Evolutionary conservation across 2,888 invertebrate genomes (phyloP).

Genomic region (Nymphalis urticae): DNA sequence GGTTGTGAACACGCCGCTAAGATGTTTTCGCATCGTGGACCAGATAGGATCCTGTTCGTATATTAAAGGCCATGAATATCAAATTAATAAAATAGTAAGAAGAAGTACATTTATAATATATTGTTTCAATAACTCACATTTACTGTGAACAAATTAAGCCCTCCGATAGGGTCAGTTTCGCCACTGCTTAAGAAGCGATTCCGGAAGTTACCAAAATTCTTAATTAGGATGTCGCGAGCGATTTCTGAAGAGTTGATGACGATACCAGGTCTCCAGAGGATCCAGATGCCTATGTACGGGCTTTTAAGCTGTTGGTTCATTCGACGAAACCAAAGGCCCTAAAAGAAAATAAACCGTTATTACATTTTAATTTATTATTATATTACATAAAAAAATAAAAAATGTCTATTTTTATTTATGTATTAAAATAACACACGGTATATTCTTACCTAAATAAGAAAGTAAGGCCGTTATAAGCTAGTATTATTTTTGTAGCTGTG

Average conservation of each 20-base stretch:
- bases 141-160: constrained; percentile 33
- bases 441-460: too few relatives aligned
- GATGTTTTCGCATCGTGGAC: constrained; percentile 40
- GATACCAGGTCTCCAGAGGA: constrained; percentile 49
- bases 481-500: too few relatives aligned
- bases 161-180: constrained; percentile 45
- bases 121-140: not conserved
- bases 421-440: too few relatives aligned
- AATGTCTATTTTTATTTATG: too few relatives aligned
- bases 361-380: too few relatives aligned
- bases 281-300: constrained; percentile 49
- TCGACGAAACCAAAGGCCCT: constrained; percentile 45
- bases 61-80: not conserved
- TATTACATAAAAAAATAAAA: too few relatives aligned
- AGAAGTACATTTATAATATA: constrained; percentile 23
- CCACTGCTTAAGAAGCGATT: constrained; percentile 43
- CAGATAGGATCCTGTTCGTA: constrained; percentile 43
- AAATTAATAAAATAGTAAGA: too few relatives aligned
- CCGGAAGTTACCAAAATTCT: constrained; percentile 44
- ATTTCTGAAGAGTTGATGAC: constrained; percentile 45
- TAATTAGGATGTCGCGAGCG: constrained; percentile 43
- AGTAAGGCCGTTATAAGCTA: too few relatives aligned
- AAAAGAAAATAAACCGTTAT: not conserved
- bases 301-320: constrained; percentile 37
- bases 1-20: constrained; percentile 45